Base-by-base conservation (phyloP, 2,888 invertebrate species). In the Cephus spinipes region DNA sequence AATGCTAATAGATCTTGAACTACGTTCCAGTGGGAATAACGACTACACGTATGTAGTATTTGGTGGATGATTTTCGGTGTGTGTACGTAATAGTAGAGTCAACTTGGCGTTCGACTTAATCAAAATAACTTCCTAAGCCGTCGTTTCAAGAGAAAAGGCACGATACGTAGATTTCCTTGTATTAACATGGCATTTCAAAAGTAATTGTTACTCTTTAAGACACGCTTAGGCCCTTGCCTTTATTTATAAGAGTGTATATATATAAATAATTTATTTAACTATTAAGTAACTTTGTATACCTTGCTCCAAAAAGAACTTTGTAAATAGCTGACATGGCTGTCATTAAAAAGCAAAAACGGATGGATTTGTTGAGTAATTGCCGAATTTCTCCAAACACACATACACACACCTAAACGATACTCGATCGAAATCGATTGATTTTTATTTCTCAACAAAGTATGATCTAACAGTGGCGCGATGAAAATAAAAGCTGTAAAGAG, bases 211-310 rank as follows among this genome's bases (percentile, higher is more conserved):
- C 11, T 35, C 71, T 32, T 34, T 35, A 74, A 36, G 36, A 33
- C 15, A 33, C 35, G 74, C 74, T 74, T 35, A 74, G 74, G 74
- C 34, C 35, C 74, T 74, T 74, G 74, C 74, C 74, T 74, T 74
- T 32, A 74, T 35, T 33, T 12, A 32, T 74, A 74, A 74, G 74
- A n/a, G 35, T 74, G 35, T 74, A 74, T 33, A 74, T 74, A 73
- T 71, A 71, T 71, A 55, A 2, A 55, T 74, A 32, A 74, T 74
- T 74, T 74, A 74, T 35, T 35, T 74, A 74, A 30, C 11, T 35
- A n/a, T 32, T 32, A 74, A 74, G 35, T 34, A 35, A 74, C 35
- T 12, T 71, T 33, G 30, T 32, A 71, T 71, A 71, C 71, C 55
- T 71, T 71, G 71, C 71, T 71, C 31, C 12, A 11, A 33, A 32